Base-by-base conservation (phyloP, 2,888 invertebrate species). In the Tanypteryx hageni region DNA sequence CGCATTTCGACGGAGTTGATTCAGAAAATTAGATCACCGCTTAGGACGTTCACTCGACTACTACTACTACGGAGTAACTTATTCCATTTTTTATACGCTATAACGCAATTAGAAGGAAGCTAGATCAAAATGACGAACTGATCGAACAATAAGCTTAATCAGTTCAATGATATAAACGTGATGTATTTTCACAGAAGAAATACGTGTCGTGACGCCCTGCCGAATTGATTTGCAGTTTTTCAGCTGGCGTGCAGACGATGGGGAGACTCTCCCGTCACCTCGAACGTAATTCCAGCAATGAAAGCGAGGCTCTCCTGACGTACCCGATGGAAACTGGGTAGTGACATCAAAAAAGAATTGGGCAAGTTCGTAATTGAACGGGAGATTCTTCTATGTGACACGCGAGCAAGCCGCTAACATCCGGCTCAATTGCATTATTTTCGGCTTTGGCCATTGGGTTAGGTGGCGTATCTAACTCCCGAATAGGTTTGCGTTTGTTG, bases 331-430 rank as follows among this genome's bases (percentile, higher is more conserved):
- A 27, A 76, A 76, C 76, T 76, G 76, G 22, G 76, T 22, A 76
- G 27, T 27, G 76, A 76, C 27, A 76, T 27, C 44, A 44, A 68
- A 68, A 18, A 76, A 76, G 76, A 27, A 76, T 22, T 27, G 13
- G 22, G 27, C 27, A 76, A 76, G 76, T 76, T 76, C 76, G 76
- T 27, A 76, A 76, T 76, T 76, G 76, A 76, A 76, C 76, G 22
- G 27, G 22, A 13, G 22, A 27, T 22, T 27, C 22, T 76, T 27
- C 22, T 13, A 27, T 27, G 76, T 10, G 76, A 76, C 76, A 10
- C 2, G 27, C 10, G 27, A 7, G 76, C 9, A 22, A 27, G 76
- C 27, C 76, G 76, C 13, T 76, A 18, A 9, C 68, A 68, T 68
- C n/a, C 11, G 76, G 27, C 27, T 22, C 76, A 76, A 76, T 76